A percentile compares a stretch with the other conserved stretches of the same genome.
phyloP scores from a whole-genome alignment of 2,113 vertebrate genomes.

The Uria aalge region DNA sequence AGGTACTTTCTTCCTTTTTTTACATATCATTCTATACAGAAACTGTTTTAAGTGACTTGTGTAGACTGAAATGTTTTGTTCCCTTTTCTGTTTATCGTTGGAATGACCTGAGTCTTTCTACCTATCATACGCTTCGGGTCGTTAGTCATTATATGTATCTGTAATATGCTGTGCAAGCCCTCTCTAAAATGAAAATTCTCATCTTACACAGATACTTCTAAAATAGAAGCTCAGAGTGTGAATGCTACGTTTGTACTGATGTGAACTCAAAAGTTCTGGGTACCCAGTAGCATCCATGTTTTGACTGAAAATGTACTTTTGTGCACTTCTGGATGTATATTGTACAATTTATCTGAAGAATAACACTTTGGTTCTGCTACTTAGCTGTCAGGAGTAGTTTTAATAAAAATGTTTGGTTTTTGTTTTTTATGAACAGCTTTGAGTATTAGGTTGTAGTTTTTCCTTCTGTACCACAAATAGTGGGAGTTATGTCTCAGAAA shows the following conservation, averaged over 20 bases:
- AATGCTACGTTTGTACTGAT: background rate
- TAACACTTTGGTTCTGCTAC: background rate
- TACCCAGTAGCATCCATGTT: background rate
- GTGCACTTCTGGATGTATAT: background rate
- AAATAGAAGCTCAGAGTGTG: background rate
- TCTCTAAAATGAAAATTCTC: background rate
- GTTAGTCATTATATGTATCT: background rate
- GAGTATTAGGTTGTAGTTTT: background rate
- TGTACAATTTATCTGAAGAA: background rate
- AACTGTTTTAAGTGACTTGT: background rate
- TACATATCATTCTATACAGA: background rate
- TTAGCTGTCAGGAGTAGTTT: background rate
- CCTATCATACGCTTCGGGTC: accelerated
- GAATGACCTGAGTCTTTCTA: background rate
- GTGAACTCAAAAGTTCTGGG: background rate
- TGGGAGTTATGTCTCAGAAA: background rate
- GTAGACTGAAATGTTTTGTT: background rate
- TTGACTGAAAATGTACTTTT: background rate
- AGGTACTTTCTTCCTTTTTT: constrained; percentile 75
- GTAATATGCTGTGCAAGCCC: background rate
- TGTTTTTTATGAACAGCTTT: background rate
- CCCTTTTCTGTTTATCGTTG: background rate
- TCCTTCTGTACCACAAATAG: background rate
- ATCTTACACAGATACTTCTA: background rate
- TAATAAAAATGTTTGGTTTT: background rate